Conservation (phyloP, 1,140 invertebrate species). For the Caenorhabditis latens region DNA sequence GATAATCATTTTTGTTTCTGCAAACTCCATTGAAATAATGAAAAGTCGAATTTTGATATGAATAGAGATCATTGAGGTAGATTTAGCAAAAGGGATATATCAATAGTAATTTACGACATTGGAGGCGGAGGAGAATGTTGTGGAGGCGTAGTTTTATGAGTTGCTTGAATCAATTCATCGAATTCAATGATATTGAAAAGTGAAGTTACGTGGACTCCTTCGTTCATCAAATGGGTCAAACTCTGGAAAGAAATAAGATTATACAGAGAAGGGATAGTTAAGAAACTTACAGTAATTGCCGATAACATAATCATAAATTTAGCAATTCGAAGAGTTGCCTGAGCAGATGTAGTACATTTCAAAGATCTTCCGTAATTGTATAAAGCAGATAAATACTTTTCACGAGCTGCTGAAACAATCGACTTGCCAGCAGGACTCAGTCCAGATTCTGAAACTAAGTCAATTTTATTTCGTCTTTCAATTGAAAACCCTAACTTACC, state of each 20-base stretch:
- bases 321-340: slow-evolving; percentile 57
- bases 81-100: background rate
- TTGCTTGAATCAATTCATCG: slow-evolving; percentile 56
- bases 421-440: slow-evolving; percentile 27
- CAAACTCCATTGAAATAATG: slow-evolving; percentile 38
- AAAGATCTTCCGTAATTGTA: slow-evolving; percentile 55
- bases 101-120: background rate
- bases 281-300: slow-evolving; percentile 59
- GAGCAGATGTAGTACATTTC: slow-evolving; percentile 17
- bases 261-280: background rate
- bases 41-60: slow-evolving; percentile 45
- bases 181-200: slow-evolving; percentile 82
- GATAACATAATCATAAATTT: slow-evolving; percentile 58
- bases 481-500: background rate
- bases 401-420: slow-evolving; percentile 28
- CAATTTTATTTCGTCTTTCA: background rate
- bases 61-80: slow-evolving; percentile 43
- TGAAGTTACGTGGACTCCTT: slow-evolving; percentile 79
- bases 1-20: background rate
- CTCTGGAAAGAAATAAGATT: slow-evolving; percentile 52
- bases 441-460: slow-evolving; percentile 44
- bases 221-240: slow-evolving; percentile 77
- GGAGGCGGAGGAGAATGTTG: slow-evolving; percentile 52
- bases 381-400: slow-evolving; percentile 59
- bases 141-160: slow-evolving; percentile 52